Percentiles rank a stretch among this genome's conserved stretches.
phyloP scores from a whole-genome alignment of 2,797 vertebrate genomes.

The Lacerta viridis region DNA sequence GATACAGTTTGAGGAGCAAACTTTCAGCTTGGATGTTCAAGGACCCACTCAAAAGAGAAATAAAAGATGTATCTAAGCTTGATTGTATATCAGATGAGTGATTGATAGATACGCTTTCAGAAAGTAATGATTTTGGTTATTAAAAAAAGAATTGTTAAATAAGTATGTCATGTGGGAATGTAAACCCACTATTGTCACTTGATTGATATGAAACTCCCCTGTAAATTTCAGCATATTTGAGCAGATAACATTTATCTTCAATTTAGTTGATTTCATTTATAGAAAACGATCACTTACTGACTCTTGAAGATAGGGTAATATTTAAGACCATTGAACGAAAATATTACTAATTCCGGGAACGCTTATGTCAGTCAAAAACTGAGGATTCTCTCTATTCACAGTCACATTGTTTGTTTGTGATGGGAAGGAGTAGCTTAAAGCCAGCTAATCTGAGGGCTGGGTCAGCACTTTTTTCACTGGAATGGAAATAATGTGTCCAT shows the following conservation, averaged over 20 bases:
- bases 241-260: background rate
- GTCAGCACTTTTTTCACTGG: background rate
- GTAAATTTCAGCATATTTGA: background rate
- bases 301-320: background rate
- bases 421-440: background rate
- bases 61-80: background rate
- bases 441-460: background rate
- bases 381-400: background rate
- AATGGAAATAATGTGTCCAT: conserved; percentile 17
- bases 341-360: conserved; percentile 4
- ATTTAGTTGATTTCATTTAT: conserved; percentile 29
- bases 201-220: background rate
- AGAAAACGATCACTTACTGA: background rate
- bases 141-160: background rate
- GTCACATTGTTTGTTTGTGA: conserved; percentile 41
- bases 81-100: background rate
- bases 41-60: no score
- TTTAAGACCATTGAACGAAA: background rate
- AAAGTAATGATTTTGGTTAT: background rate
- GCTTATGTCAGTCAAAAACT: background rate
- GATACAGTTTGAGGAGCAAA: background rate
- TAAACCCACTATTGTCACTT: background rate
- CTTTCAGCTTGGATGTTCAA: background rate
- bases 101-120: background rate
- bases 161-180: background rate